Evolutionary conservation across 2,797 vertebrate species (phyloP).

Genomic region (Chaenodraco wilsoni): DNA sequence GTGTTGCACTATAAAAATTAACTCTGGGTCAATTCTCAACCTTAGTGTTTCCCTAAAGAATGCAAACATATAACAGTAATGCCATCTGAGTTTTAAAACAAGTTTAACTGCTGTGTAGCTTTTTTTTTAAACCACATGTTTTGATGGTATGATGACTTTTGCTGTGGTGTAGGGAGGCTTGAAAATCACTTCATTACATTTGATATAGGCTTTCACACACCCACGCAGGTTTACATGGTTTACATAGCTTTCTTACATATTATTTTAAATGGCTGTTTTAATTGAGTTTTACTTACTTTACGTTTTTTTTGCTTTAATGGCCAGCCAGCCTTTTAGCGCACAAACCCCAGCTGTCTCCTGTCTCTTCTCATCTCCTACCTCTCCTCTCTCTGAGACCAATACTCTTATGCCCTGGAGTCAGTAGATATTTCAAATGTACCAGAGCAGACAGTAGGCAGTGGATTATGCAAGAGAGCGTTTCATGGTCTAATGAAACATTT

Average conservation of each 20-base stretch:
- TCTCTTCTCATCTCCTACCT: slow-evolving; percentile 1
- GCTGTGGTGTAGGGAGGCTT: background rate
- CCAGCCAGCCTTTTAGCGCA: background rate
- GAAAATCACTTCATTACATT: background rate
- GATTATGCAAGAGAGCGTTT: slow-evolving; percentile 66
- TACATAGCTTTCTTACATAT: background rate
- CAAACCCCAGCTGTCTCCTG: slow-evolving; percentile 12
- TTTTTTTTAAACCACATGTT: too few relatives aligned
- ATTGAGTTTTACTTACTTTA: background rate
- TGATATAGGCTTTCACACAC: background rate
- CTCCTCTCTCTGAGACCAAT: slow-evolving; percentile 19
- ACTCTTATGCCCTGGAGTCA: slow-evolving; percentile 51
- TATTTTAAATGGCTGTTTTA: background rate
- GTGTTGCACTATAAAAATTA: background rate
- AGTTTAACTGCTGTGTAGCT: background rate
- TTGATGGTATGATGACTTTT: background rate
- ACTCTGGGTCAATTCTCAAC: background rate
- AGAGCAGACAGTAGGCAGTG: slow-evolving; percentile 37
- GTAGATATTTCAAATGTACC: slow-evolving; percentile 55
- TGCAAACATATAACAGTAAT: background rate
- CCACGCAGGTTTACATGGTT: background rate
- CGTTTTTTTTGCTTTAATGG: background rate
- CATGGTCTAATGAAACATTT: slow-evolving; percentile 57
- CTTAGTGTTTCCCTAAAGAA: background rate
- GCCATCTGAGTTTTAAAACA: background rate